A percentile compares a stretch with the other conserved stretches of the same genome.
Evolutionary conservation across 64 coral and sea anemone genomes (phyloP).

Genomic region (Actinia tenebrosa): DNA sequence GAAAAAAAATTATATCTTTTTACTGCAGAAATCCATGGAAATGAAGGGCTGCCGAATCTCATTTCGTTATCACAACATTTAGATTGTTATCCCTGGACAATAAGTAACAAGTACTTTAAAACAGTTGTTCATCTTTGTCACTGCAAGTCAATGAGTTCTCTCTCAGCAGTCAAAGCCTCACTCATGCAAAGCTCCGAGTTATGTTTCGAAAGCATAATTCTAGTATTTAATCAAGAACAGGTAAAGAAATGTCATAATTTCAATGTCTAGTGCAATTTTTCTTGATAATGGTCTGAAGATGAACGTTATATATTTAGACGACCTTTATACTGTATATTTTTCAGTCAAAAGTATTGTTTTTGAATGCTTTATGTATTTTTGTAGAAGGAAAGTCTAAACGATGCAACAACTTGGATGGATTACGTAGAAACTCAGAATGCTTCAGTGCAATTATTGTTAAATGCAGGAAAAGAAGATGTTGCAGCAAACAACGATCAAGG

Average conservation of each 20-base stretch:
- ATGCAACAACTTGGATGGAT: conserved; percentile 3
- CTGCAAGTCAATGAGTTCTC: neutral
- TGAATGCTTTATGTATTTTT: neutral
- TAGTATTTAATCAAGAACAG: conserved; percentile 14
- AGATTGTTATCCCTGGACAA: neutral
- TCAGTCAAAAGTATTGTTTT: neutral
- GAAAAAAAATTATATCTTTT: neutral
- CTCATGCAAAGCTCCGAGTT: neutral
- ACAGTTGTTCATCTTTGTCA: conserved; percentile 10
- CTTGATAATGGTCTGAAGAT: too few species aligned
- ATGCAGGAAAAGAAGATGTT: conserved; percentile 12
- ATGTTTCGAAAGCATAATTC: conserved; percentile 4
- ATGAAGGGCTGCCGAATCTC: neutral
- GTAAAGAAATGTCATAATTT: neutral
- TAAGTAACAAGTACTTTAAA: conserved; percentile 12
- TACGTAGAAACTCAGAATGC: neutral
- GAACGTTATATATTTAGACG: too few species aligned
- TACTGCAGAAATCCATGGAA: neutral
- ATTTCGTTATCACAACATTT: neutral
- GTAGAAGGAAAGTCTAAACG: neutral
- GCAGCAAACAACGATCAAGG: neutral
- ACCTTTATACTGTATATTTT: too few species aligned
- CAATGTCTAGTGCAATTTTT: too few species aligned
- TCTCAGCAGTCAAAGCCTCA: neutral
- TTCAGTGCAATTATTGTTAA: conserved; percentile 5